Base-by-base conservation (phyloP, 2,888 invertebrate species). In the Pandemis corylana region DNA sequence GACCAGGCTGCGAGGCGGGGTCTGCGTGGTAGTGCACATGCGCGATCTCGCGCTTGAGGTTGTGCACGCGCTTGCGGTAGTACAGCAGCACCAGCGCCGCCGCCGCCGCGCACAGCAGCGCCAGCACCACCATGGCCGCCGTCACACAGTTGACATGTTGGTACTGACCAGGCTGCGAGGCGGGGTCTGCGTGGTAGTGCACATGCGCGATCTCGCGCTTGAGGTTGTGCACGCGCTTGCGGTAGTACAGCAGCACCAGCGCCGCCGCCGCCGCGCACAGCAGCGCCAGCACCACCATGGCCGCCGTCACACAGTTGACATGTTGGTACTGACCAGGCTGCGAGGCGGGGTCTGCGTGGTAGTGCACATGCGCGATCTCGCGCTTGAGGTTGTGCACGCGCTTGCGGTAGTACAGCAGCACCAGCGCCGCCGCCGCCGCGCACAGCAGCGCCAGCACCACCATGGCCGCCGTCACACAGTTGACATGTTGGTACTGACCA, bases 201-300 rank as follows among this genome's bases (percentile, higher is more conserved):
- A 97, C 98, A 85, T 98, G 97, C 3, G 97, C 97, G 71, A 98
- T 97, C 92, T 98, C 98, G 42, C 97, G 96, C 90, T 98, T 98
- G 36, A 98, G 95, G 90, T 97, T 96, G 41, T 96, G 96, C 28
- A 98, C 97, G 66, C 98, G 95, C 78, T 97, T 95, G 80, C 97
- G 96, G 90, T 98, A 97, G 91, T 98, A 98, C 78, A 98, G 90
- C 80, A 96, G 94, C 56, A 95, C 93, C 0, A 97, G 93, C 15
- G 95, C 92, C 0, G 96, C 95, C 7, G 96, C 95, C 15, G 97
- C 95, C 13, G 95, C 91, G 75, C 95, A 94, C 5, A 96, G 88
- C 59, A 96, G 94, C 68, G 97, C 91, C 67, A 97, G 86, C 7
- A 97, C 95, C 68, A 97, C 95, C 79, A 97, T 95, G 62, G n/a